A percentile compares a stretch with the other conserved stretches of the same genome.
These are phyloP conservation scores for Spongilla lacustris DNA, from an alignment of 37 sponge, comb jelly and placozoan genomes.

Conservation along the genomic window DNA sequence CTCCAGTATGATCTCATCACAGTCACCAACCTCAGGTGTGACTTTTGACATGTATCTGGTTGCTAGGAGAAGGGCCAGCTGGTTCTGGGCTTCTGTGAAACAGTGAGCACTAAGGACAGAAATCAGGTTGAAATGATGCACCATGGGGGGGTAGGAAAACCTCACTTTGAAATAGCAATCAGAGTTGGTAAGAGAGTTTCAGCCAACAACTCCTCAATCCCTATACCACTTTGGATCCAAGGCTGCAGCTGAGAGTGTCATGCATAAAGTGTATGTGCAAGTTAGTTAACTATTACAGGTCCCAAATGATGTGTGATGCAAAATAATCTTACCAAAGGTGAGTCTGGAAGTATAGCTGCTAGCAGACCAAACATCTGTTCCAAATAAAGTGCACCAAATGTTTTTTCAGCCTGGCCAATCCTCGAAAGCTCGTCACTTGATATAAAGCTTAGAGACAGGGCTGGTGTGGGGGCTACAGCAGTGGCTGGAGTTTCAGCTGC, in stretches of 20 bases:
- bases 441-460: not conserved
- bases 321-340: constrained; percentile 33
- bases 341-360: constrained; percentile 53
- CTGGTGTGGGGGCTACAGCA: not conserved
- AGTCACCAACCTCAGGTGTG: constrained; percentile 42
- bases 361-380: constrained; percentile 51
- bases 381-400: constrained; percentile 17
- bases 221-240: constrained; percentile 46
- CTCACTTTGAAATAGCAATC: constrained; percentile 51
- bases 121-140: not conserved
- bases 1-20: not conserved
- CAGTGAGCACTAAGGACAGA: not conserved
- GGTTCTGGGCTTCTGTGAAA: not conserved
- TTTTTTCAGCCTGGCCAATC: constrained; percentile 53
- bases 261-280: not conserved
- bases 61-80: constrained; percentile 38
- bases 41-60: constrained; percentile 57
- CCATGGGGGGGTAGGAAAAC: not conserved
- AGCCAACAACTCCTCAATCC: constrained; percentile 45
- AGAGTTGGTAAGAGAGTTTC: constrained; percentile 64
- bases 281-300: not conserved
- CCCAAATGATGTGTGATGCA: not conserved
- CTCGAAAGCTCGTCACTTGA: constrained; percentile 8
- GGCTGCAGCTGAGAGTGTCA: constrained; percentile 25
- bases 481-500: not conserved